These are phyloP conservation scores for Argya squamiceps DNA, from an alignment of 2,797 vertebrate species.

Conservation along the genomic window DNA sequence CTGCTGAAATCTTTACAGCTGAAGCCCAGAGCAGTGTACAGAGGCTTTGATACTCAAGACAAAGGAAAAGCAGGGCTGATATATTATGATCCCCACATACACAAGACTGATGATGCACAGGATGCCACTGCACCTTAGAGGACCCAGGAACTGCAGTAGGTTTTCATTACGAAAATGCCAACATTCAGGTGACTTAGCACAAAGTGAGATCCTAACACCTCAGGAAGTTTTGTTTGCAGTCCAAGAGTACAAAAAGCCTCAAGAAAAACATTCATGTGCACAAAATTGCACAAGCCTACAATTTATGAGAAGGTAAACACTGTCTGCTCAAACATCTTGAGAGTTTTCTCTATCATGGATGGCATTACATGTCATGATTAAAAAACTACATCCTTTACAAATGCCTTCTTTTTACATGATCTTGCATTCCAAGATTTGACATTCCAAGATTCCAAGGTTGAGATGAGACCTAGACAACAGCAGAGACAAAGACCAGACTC, in stretches of 20 bases:
- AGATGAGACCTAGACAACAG: neutral
- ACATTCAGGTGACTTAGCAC: neutral
- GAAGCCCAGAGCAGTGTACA: neutral
- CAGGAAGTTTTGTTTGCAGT: neutral
- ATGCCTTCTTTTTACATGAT: neutral
- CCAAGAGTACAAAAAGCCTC: neutral
- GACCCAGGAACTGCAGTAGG: rapidly evolving
- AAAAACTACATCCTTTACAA: neutral
- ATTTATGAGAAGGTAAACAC: neutral
- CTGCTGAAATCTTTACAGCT: neutral
- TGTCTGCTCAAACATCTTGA: neutral
- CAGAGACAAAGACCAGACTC: neutral
- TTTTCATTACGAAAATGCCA: neutral
- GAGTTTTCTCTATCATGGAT: rapidly evolving
- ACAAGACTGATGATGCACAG: neutral
- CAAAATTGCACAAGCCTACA: neutral
- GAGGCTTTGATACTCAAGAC: neutral
- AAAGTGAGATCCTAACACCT: neutral
- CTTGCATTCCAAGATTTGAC: neutral
- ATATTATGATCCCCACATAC: neutral
- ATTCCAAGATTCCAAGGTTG: too few species aligned
- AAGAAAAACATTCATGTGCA: neutral
- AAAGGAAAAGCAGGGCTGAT: neutral
- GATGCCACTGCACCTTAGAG: neutral
- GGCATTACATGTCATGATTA: neutral